These are phyloP conservation scores for Trachelipus rathkii DNA, from an alignment of 1,140 invertebrate species.

Conservation along the genomic window DNA sequence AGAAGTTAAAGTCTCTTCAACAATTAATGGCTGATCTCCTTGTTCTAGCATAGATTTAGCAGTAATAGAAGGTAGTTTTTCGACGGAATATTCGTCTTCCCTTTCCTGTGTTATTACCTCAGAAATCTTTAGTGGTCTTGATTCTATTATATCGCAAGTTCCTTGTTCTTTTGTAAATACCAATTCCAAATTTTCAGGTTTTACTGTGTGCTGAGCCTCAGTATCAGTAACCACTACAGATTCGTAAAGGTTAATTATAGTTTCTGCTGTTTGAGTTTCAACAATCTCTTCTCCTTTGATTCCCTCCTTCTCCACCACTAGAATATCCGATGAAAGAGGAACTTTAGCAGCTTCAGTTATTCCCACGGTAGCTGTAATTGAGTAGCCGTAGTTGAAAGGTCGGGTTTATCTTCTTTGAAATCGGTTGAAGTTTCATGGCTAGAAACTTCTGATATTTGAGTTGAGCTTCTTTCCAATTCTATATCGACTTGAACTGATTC, in stretches of 20 bases:
- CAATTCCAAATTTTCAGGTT: slow-evolving; percentile 23
- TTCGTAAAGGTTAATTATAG: slow-evolving; percentile 60
- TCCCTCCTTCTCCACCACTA: slow-evolving; percentile 34
- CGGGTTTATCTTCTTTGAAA: not conserved
- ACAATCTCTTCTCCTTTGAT: slow-evolving; percentile 48
- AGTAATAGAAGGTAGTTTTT: slow-evolving; percentile 45
- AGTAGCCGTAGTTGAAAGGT: slow-evolving; percentile 16
- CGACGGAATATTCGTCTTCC: slow-evolving; percentile 55
- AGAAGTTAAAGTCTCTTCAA: slow-evolving; percentile 30
- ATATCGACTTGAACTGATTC: slow-evolving; percentile 24
- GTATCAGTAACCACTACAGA: slow-evolving; percentile 55
- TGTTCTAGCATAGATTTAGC: slow-evolving; percentile 19
- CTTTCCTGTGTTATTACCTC: slow-evolving; percentile 54
- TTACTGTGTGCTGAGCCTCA: slow-evolving; percentile 21
- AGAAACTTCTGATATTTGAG: slow-evolving; percentile 33
- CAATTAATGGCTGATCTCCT: slow-evolving; percentile 29
- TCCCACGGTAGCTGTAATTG: slow-evolving; percentile 31
- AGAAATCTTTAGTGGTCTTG: slow-evolving; percentile 45
- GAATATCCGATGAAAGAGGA: slow-evolving; percentile 29
- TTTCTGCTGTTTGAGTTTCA: slow-evolving; percentile 50
- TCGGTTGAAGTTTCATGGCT: slow-evolving; percentile 33
- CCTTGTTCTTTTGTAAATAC: slow-evolving; percentile 31
- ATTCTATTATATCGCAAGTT: slow-evolving; percentile 28
- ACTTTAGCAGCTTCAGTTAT: slow-evolving; percentile 34
- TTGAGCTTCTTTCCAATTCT: slow-evolving; percentile 29